Evolutionary conservation across 1,140 invertebrate genomes (phyloP), one percentile per base, ranked within the genome.

Genomic region (Goniozus legneri): DNA sequence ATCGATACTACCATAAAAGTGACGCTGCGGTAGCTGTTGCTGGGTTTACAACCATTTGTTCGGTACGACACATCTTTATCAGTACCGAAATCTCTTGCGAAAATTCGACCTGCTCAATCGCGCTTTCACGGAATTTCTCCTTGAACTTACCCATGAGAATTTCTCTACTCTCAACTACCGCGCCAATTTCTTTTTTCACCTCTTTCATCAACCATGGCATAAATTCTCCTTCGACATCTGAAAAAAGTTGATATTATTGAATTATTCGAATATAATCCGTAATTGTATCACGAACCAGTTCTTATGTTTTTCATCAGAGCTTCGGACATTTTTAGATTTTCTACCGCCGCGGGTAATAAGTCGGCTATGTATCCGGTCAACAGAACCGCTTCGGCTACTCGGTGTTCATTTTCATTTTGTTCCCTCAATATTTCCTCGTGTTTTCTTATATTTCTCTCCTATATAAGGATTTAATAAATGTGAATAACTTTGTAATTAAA

Each of bases 131-230:
- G n/a, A n/a, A n/a, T n/a, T n/a, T n/a, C n/a, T n/a, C n/a, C n/a
- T n/a, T 18, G 14, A 27, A 47, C 30, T 64, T 70, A 87, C 86
- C 85, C 67, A 84, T 84, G 15, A 94, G 77, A 21, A 92, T 77
- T 62, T 90, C 83, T 39, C 85, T 79, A 45, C 87, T 90, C 52
- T 86, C 84, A 36, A 91, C 82, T 67, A 89, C 83, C 35, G 84
- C 84, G 32, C 89, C 82, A 49, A 93, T 80, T 71, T 93, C 87
- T 43, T 81, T 76, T 27, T 85, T 83, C 12, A 94, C 88, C 69
- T 91, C 87, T 12, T 84, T 82, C 71, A 90, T 84, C 48, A 95
- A 73, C 91, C 91, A 94, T n/a, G 89, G 88, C 79, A 92, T 85
- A 68, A 92, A 87, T 34, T 82, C 83, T 57, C 89, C 86, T 62